Evolutionary conservation across 1,140 invertebrate species (phyloP), one percentile per base, ranked within the genome.

Genomic region (Drosophila sproati): DNA sequence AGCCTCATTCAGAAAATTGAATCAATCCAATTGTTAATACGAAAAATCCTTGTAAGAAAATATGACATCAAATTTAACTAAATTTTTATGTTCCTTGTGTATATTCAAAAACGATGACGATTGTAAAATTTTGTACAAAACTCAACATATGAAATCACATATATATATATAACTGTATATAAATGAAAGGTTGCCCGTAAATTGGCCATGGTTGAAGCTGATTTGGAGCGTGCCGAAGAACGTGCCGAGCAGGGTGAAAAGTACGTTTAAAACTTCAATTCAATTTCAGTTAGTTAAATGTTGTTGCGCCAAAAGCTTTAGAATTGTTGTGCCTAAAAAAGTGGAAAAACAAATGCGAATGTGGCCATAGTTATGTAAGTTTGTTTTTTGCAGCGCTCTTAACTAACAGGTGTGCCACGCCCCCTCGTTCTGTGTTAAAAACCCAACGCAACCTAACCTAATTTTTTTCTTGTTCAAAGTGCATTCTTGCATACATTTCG

Each of bases 131-230:
- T 50, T 56, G 64, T 75, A 86, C n/a, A 73, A 70, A 72, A 70
- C 64, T 51, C 45, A 64, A 66, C 62, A 72, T 72, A 64, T 69
- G 41, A 71, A 80, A 82, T 66, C 67, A 32, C 55, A 75, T 56
- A 68, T 47, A 88, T 75, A 45, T 68, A 71, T 54, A 78, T 60
- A 60, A 62, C 20, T 20, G 20, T 20, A 73, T 75, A 51, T 78
- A 76, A 82, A 86, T 73, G 93, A 93, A 95, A 99, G 99, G 98
- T 99, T 93, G 98, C 99, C 95, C 98, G 99, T 98, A 99, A 99
- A 96, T 97, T 99, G 96, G 99, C 99, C 94, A 99, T 99, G 98
- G 99, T 99, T 96, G 99, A 99, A 95, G 99, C 99, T 94, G 99
- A 99, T 95, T 95, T 99, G 94, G 99, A 99, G 94, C 97, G 99